Base-by-base conservation (phyloP, 2,888 invertebrate genomes). In the Melipona beecheii region DNA sequence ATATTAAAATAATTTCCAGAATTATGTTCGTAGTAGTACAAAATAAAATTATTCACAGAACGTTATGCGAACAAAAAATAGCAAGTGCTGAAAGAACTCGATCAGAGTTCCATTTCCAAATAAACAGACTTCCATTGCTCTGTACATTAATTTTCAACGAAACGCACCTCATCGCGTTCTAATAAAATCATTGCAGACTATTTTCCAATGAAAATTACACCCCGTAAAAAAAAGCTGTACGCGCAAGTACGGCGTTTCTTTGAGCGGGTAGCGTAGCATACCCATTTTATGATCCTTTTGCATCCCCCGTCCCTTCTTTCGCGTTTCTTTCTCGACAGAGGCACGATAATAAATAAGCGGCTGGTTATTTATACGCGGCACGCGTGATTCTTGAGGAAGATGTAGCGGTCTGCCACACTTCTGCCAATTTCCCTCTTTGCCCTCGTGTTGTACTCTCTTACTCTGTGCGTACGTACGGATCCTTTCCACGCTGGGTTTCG, bases 341-440 rank as follows among this genome's bases (percentile, higher is more conserved):
- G 75, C 68, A 43, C 68, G 78, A 82, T 80, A 86, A 88, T 80
- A 86, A 88, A 88, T 83, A 87, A 83, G 78, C 78, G 43, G 60
- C 60, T 49, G 81, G 89, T 84, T 87, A 88, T 88, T 87, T 87
- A 88, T 83, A 84, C 84, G 69, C 65, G 64, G 62, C 69, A 81
- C 60, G 82, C 75, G 84, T 76, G 81, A 84, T 88, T 78, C 83
- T 75, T 62, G 76, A 58, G 54, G 76, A 85, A 75, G 70, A 86
- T 56, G 62, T 76, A 78, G 69, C 50, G 71, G 56, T 65, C 54
- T 79, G 76, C 62, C 43, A 58, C 75, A 15, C 83, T 76, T 78
- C 43, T 78, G 66, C 49, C 78, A 49, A 75, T 62, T 58, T 72
- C 64, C 31, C 31, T 58, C 50, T 71, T 21, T 31, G 36, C 49